Conservation (phyloP, 2,888 invertebrate species). For the Leucophenga maculata region DNA sequence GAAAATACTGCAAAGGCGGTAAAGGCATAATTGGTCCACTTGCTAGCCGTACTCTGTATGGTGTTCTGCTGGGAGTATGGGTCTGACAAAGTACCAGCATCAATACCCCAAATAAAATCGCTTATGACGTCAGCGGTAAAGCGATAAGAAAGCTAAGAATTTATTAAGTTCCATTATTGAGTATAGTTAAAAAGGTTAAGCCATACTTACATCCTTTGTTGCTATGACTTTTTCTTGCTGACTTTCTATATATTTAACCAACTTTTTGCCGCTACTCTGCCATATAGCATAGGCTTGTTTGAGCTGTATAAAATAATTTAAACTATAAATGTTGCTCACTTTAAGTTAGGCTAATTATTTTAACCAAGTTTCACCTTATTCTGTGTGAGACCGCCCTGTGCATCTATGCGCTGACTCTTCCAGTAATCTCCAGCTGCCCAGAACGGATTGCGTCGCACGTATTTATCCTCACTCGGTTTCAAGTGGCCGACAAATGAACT, state of each 20-base stretch:
- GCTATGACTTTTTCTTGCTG: slow-evolving; percentile 44
- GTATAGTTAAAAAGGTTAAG: neutral
- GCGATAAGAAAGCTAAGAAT: slow-evolving; percentile 56
- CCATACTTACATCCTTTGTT: slow-evolving; percentile 54
- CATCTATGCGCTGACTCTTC: slow-evolving; percentile 72
- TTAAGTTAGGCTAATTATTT: neutral
- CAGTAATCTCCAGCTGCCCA: slow-evolving; percentile 72
- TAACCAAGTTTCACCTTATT: slow-evolving; percentile 63
- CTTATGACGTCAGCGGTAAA: slow-evolving; percentile 63
- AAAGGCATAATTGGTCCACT: slow-evolving; percentile 51
- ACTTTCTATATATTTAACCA: slow-evolving; percentile 43
- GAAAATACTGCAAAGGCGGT: slow-evolving; percentile 50
- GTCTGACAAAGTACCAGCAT: slow-evolving; percentile 54
- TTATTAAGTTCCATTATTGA: neutral
- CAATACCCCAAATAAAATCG: slow-evolving; percentile 65
- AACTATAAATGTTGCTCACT: neutral
- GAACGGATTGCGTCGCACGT: slow-evolving; percentile 72
- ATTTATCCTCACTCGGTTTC: slow-evolving; percentile 70
- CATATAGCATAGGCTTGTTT: slow-evolving; percentile 56
- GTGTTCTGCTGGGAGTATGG: slow-evolving; percentile 39
- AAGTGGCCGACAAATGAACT: slow-evolving; percentile 41
- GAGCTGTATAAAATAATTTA: slow-evolving; percentile 35
- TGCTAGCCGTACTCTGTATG: slow-evolving; percentile 50
- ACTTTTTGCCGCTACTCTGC: slow-evolving; percentile 48
- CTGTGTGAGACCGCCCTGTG: slow-evolving; percentile 73